These are phyloP conservation scores for Aix galericulata DNA, from an alignment of 2,113 vertebrate species.

Conservation along the genomic window DNA sequence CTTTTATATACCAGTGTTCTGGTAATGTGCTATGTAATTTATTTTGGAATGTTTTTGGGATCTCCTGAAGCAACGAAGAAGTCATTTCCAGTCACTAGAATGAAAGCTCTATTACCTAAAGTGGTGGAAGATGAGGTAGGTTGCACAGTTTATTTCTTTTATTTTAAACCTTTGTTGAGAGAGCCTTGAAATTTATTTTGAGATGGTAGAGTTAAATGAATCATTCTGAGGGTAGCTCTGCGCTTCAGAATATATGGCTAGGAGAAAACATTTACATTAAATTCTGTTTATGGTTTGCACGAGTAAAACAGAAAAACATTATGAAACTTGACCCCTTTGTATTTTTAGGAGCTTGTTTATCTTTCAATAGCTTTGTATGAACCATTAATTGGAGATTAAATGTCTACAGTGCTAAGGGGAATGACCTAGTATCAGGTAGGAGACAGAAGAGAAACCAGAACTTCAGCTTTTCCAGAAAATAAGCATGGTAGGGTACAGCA, in stretches of 20 bases:
- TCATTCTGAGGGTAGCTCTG: neutral
- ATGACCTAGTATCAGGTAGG: neutral
- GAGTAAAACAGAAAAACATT: neutral
- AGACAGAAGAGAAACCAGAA: neutral
- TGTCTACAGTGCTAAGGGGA: neutral
- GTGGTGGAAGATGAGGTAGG: slow-evolving; percentile 79
- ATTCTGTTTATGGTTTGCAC: neutral
- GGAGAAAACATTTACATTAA: neutral
- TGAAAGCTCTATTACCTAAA: slow-evolving; percentile 84
- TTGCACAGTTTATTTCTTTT: neutral
- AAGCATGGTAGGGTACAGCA: neutral
- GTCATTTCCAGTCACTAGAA: slow-evolving; percentile 81
- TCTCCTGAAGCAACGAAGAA: slow-evolving; percentile 83
- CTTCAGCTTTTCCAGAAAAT: neutral
- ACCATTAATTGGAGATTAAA: neutral
- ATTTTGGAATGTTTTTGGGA: slow-evolving; percentile 86
- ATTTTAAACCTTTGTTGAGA: neutral
- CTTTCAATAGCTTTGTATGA: neutral
- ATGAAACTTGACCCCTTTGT: neutral
- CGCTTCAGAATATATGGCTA: neutral
- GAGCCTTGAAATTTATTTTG: neutral
- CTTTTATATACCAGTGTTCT: slow-evolving; percentile 85
- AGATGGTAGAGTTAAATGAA: neutral
- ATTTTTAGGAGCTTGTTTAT: neutral
- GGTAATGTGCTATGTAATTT: slow-evolving; percentile 84